Percentiles rank a stretch among this genome's conserved stretches.
Evolutionary conservation across 2,797 vertebrate species (phyloP).

Genomic region (Betta splendens): DNA sequence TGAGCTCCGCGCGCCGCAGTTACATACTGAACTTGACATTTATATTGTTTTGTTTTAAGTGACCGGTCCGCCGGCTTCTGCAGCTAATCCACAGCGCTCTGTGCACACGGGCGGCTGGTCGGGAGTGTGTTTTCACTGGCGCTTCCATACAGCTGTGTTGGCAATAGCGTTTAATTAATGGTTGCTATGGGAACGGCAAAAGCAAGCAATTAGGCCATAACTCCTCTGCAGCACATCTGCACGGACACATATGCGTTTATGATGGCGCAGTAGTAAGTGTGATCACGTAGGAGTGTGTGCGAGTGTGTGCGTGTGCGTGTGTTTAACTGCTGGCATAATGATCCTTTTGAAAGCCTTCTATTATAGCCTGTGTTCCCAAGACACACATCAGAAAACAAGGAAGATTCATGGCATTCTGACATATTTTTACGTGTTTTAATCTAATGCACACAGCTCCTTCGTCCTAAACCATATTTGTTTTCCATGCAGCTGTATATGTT

Average conservation of each 20-base stretch:
- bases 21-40: conserved; percentile 46
- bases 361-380: conserved; percentile 45
- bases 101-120: conserved; percentile 25
- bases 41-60: conserved; percentile 37
- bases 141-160: conserved; percentile 13
- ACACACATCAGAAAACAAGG: conserved; percentile 57
- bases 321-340: conserved; percentile 37
- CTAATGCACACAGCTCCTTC: conserved; percentile 10
- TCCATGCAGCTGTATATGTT: neutral
- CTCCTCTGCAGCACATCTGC: conserved; percentile 19
- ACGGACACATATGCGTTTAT: conserved; percentile 31
- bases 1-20: conserved; percentile 18
- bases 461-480: conserved; percentile 15
- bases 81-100: conserved; percentile 13
- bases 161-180: conserved; percentile 50
- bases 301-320: conserved; percentile 14
- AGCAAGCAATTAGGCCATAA: conserved; percentile 47
- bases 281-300: conserved; percentile 4
- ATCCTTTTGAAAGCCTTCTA: conserved; percentile 51
- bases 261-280: conserved; percentile 31
- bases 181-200: conserved; percentile 52
- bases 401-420: conserved; percentile 51
- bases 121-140: conserved; percentile 16
- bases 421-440: conserved; percentile 12
- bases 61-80: conserved; percentile 16